Base-by-base conservation (phyloP, 2,113 vertebrate species). In the Prunella fulvescens region DNA sequence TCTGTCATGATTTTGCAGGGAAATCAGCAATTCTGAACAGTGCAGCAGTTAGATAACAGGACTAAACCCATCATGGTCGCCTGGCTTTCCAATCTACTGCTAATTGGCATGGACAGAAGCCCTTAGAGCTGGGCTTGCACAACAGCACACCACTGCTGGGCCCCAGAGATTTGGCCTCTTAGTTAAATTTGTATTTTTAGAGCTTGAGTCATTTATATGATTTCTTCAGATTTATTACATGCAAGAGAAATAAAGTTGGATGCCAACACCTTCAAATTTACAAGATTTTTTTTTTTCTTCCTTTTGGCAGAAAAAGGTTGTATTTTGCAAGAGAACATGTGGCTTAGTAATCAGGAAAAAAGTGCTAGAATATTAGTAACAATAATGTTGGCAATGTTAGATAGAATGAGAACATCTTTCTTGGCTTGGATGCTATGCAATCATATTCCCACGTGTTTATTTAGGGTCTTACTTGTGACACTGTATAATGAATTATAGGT, bases 111-210 rank as follows among this genome's bases (percentile, higher is more conserved):
- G 66, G 88, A 60, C 7, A 12, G 73, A 77, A 91, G 61, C 76
- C 86, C 74, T 58, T 33, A 57, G 56, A 94, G 48, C 72, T 78
- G 33, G 60, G 51, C 48, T 78, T 84, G 69, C 69, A 86, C 64
- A 92, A 58, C 64, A 80, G 71, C 53, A 40, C 18, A 3, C 29
- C 60, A 64, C 44, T 86, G 86, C 69, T 64, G 51, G 64, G 47
- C 92, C 90, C 79, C 40, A 64, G 93, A 96, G 93, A 93, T 66
- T 93, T 4, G 0, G 57, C 29, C 60, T 81, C 77, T 93, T 87
- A 92, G 53, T 56, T 71, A 88, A 60, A 71, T 71, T 48, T 66
- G 60, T 97, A 96, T 95, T 92, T 94, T 93, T 88, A 92, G 92
- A 92, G 78, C 81, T 95, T 91, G 73, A 95, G 73, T 85, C 47